Conservation (phyloP, 2,888 invertebrate genomes). For the Scotopteryx bipunctaria region DNA sequence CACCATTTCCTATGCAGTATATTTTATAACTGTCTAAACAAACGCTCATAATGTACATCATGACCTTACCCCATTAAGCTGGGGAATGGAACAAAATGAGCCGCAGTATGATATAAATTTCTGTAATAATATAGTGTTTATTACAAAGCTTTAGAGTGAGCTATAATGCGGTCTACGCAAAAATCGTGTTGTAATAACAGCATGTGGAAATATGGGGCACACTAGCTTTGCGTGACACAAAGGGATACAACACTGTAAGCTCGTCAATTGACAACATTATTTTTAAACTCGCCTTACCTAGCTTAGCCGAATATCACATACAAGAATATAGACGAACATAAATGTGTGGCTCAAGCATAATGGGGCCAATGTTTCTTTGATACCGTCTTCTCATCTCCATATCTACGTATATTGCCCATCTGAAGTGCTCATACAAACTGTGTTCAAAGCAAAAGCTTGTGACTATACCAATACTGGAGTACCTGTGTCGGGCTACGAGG, state of each 20-base stretch:
- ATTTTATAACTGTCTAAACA: constrained; percentile 19
- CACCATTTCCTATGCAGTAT: constrained; percentile 1
- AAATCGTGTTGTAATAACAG: constrained; percentile 37
- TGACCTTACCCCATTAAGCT: constrained; percentile 30
- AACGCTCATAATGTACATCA: constrained; percentile 28
- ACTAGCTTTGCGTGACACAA: constrained; percentile 35
- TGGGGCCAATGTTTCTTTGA: constrained; percentile 17
- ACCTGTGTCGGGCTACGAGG: constrained; percentile 35
- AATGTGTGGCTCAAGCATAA: constrained; percentile 7
- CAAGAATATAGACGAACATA: background rate
- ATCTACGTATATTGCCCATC: constrained; percentile 24
- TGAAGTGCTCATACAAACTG: constrained; percentile 32
- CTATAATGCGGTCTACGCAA: constrained; percentile 35
- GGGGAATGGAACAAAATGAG: constrained; percentile 18
- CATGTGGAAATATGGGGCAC: constrained; percentile 34
- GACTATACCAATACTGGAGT: constrained; percentile 33
- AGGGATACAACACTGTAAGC: constrained; percentile 27
- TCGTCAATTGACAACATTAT: constrained; percentile 22
- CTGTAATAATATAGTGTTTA: constrained; percentile 33
- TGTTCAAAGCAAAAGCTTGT: constrained; percentile 30
- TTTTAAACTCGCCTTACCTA: constrained; percentile 10
- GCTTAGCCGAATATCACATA: constrained; percentile 5
- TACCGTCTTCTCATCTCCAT: constrained; percentile 19
- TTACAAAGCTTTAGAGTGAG: constrained; percentile 29
- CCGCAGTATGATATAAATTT: constrained; percentile 18